These are phyloP conservation scores for Plodia interpunctella DNA, from an alignment of 1,140 invertebrate genomes.

Conservation along the genomic window DNA sequence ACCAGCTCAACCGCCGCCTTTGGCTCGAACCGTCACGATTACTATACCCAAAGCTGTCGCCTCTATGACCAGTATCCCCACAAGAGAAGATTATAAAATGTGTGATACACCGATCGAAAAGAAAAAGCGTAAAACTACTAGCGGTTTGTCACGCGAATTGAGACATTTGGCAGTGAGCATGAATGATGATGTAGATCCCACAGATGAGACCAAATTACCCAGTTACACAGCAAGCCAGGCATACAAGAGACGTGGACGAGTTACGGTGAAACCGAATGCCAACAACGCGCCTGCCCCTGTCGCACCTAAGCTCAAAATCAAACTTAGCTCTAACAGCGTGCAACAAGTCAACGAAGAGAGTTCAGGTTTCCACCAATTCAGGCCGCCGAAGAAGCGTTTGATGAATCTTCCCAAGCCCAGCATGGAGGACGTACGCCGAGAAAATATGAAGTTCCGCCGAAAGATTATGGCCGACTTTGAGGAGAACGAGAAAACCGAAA, in stretches of 20 bases:
- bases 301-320: slow-evolving; percentile 89
- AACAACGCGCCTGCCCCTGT: slow-evolving; percentile 47
- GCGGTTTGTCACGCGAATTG: slow-evolving; percentile 76
- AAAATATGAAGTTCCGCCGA: slow-evolving; percentile 92
- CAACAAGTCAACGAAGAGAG: slow-evolving; percentile 75
- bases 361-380: slow-evolving; percentile 76
- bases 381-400: slow-evolving; percentile 89
- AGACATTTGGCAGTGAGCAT: slow-evolving; percentile 72
- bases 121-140: slow-evolving; percentile 81
- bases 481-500: slow-evolving; percentile 78
- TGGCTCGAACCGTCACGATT: slow-evolving; percentile 82
- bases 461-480: slow-evolving; percentile 90
- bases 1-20: slow-evolving; percentile 79
- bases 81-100: slow-evolving; percentile 88
- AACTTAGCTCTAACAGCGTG: slow-evolving; percentile 82
- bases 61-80: slow-evolving; percentile 90
- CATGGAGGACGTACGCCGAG: slow-evolving; percentile 86
- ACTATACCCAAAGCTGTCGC: slow-evolving; percentile 92
- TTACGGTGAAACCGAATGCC: slow-evolving; percentile 58
- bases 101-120: slow-evolving; percentile 82
- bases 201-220: slow-evolving; percentile 60
- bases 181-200: slow-evolving; percentile 64
- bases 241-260: slow-evolving; percentile 78
- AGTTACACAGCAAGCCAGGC: slow-evolving; percentile 43
- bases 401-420: slow-evolving; percentile 80